phyloP scores from a whole-genome alignment of 1,140 invertebrate species.

The Propsilocerus akamusi region DNA sequence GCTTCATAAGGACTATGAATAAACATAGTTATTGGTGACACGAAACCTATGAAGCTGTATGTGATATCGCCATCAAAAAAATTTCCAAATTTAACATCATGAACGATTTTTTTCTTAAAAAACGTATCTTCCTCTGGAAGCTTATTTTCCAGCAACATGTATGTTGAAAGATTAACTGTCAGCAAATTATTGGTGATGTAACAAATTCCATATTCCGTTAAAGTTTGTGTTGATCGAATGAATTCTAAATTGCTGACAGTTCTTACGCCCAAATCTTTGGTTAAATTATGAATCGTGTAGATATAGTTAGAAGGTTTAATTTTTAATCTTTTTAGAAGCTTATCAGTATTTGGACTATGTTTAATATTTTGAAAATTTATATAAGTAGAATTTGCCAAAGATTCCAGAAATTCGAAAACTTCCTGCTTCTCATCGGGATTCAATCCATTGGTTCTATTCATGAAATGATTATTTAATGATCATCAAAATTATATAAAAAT shows the following conservation, averaged over 20 bases:
- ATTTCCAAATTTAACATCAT: slow-evolving; percentile 2
- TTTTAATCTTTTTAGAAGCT: slow-evolving; percentile 1
- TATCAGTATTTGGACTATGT: slow-evolving; percentile 7
- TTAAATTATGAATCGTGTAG: slow-evolving; percentile 19
- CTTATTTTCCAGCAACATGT: slow-evolving; percentile 13
- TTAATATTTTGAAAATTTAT: slow-evolving; percentile 19
- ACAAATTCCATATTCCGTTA: slow-evolving; percentile 20
- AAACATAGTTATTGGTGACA: slow-evolving; percentile 17
- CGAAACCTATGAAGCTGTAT: slow-evolving; percentile 8
- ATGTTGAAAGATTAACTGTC: slow-evolving; percentile 13
- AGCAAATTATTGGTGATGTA: slow-evolving; percentile 16
- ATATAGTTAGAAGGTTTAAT: slow-evolving; percentile 17
- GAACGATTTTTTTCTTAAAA: not conserved
- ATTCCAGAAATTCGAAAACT: slow-evolving; percentile 16
- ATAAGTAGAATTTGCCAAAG: slow-evolving; percentile 20
- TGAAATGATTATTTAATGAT: not conserved
- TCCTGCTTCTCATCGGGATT: slow-evolving; percentile 7
- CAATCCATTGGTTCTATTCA: not conserved
- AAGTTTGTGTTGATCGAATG: slow-evolving; percentile 14
- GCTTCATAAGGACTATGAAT: slow-evolving; percentile 33
- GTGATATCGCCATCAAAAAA: slow-evolving; percentile 5
- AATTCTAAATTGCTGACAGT: not conserved
- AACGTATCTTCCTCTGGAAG: slow-evolving; percentile 11
- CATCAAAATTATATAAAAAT: not conserved
- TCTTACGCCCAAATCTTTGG: slow-evolving; percentile 11